Evolutionary conservation across 2,797 vertebrate species (phyloP).

Genomic region (Nyctibius grandis): DNA sequence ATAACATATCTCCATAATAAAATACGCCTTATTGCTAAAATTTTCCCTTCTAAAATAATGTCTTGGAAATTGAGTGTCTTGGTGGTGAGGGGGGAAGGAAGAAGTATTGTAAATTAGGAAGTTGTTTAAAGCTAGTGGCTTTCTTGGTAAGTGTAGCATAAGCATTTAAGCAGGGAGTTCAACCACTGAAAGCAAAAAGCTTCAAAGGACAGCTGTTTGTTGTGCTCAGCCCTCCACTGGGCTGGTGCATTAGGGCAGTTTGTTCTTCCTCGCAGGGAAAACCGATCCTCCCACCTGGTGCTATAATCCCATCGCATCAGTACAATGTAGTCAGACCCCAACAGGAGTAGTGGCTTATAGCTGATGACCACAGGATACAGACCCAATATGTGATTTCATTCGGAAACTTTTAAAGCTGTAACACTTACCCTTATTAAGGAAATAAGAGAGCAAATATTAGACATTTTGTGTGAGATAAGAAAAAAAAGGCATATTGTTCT

Average conservation of each 20-base stretch:
- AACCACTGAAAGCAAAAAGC: not conserved
- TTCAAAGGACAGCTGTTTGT: constrained; percentile 39
- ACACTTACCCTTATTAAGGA: constrained; percentile 45
- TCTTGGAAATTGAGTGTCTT: not conserved
- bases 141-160: not conserved
- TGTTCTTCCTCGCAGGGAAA: constrained; percentile 24
- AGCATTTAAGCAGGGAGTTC: not conserved
- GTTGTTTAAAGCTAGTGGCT: not conserved
- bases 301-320: constrained; percentile 22
- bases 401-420: constrained; percentile 19
- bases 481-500: constrained; percentile 60
- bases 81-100: not conserved
- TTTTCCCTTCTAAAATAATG: not conserved
- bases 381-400: constrained; percentile 27
- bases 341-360: not conserved
- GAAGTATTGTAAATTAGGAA: not conserved
- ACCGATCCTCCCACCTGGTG: constrained; percentile 23
- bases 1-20: not conserved
- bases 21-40: not conserved
- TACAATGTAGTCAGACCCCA: not conserved
- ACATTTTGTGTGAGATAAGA: constrained; percentile 30
- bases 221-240: not conserved
- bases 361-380: constrained; percentile 13
- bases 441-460: constrained; percentile 64
- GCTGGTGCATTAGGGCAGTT: not conserved